Percentiles rank a stretch among this genome's conserved stretches.
Conservation (phyloP, 2,113 vertebrate genomes). For the Damaliscus lunatus region DNA sequence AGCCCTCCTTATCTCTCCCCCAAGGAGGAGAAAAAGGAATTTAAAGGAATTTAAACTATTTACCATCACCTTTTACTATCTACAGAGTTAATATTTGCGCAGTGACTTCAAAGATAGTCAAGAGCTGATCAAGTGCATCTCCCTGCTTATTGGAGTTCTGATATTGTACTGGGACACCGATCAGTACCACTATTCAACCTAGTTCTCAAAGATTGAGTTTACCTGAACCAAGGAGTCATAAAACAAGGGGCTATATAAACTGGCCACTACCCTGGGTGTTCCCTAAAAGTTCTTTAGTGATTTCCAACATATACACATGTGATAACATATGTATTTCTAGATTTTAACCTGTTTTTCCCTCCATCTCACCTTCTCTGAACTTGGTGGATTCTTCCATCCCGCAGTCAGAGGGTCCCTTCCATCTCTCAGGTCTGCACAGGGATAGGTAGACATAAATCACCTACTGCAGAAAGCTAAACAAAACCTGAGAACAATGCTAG, state of each 20-base stretch:
- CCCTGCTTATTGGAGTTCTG: not conserved
- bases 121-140: not conserved
- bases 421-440: not conserved
- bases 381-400: not conserved
- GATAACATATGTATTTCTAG: not conserved
- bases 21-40: not conserved
- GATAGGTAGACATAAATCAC: not conserved
- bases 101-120: not conserved
- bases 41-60: constrained; percentile 5
- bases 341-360: not conserved
- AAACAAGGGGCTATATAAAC: not conserved
- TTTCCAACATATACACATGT: not conserved
- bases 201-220: not conserved
- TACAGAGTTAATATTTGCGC: not conserved
- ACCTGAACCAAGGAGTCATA: not conserved
- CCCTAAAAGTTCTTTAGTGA: not conserved
- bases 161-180: not conserved
- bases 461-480: not conserved
- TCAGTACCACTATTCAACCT: not conserved
- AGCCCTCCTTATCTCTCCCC: not conserved
- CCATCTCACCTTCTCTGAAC: not conserved
- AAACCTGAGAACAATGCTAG: not conserved
- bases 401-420: not conserved
- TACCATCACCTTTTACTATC: not conserved
- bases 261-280: not conserved